A percentile compares a stretch with the other conserved stretches of the same genome.
phyloP scores from a whole-genome alignment of 2,888 invertebrate species.

The Nomada fabriciana region DNA sequence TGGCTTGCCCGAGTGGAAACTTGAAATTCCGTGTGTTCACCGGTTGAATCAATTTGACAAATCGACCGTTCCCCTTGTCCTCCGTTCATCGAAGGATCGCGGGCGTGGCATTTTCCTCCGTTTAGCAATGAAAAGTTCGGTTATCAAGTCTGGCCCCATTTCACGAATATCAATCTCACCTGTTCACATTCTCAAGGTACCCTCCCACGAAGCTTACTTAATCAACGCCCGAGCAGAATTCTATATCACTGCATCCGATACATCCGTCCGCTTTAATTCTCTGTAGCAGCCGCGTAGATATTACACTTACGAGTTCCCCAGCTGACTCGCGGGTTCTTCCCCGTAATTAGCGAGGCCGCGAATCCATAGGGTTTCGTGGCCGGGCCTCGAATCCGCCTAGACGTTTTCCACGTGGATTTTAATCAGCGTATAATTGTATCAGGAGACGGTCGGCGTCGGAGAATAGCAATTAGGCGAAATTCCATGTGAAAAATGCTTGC shows the following conservation, averaged over 20 bases:
- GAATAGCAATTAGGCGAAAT: constrained; percentile 28
- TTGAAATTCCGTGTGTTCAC: constrained; percentile 50
- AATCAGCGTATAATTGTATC: constrained; percentile 46
- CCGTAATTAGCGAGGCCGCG: constrained; percentile 36
- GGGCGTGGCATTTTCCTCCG: constrained; percentile 39
- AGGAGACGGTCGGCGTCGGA: constrained; percentile 3
- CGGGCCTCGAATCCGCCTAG: neutral
- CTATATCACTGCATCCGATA: too few species aligned
- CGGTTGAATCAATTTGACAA: constrained; percentile 57
- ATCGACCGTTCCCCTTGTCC: constrained; percentile 50
- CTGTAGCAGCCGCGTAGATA: too few species aligned
- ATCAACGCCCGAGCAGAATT: too few species aligned
- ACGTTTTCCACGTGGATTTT: constrained; percentile 28
- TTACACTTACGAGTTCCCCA: neutral
- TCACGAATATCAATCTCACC: neutral
- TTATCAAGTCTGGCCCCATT: neutral
- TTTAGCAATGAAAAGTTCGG: constrained; percentile 44
- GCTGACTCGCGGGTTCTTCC: neutral
- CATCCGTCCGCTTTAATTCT: too few species aligned
- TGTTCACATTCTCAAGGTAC: neutral
- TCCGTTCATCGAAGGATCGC: constrained; percentile 28
- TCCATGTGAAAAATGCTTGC: constrained; percentile 27
- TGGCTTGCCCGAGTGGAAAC: neutral
- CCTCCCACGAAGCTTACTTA: too few species aligned
- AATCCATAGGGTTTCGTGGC: constrained; percentile 26